These are phyloP conservation scores for Pantherophis alleghaniensis DNA, from an alignment of 2,797 vertebrate genomes.

Conservation along the genomic window DNA sequence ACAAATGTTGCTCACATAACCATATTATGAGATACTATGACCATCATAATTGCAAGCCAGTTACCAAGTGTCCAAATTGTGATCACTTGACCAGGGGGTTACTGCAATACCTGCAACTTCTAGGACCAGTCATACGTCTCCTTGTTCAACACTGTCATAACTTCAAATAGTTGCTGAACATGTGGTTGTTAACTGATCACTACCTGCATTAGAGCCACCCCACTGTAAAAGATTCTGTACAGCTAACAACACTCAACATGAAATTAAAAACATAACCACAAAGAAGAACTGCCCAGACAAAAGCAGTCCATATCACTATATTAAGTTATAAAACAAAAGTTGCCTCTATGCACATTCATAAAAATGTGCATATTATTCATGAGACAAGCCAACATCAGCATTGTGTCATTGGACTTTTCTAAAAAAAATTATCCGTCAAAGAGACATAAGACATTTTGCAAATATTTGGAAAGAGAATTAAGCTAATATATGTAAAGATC, in stretches of 20 bases:
- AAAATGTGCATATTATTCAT: neutral
- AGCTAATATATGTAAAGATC: constrained; percentile 77
- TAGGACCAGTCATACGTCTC: neutral
- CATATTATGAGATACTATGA: neutral
- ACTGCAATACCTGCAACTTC: neutral
- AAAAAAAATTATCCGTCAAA: constrained; percentile 58
- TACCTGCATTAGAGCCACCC: neutral
- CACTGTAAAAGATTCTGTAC: neutral
- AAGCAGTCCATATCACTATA: neutral
- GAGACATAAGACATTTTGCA: constrained; percentile 74
- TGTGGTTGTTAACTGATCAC: neutral
- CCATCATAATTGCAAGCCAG: neutral
- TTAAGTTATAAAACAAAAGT: neutral
- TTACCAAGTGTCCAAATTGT: neutral
- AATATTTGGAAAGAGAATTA: constrained; percentile 79
- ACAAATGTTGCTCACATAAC: neutral
- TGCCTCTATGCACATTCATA: neutral
- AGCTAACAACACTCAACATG: neutral
- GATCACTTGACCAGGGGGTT: neutral
- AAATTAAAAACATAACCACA: neutral
- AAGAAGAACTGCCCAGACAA: neutral
- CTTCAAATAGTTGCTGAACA: neutral
- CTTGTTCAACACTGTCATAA: neutral
- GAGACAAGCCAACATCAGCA: constrained; percentile 26
- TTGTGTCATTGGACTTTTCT: constrained; percentile 33